These are phyloP conservation scores for Galerucella pusilla DNA, from an alignment of 2,888 invertebrate genomes.

Conservation along the genomic window DNA sequence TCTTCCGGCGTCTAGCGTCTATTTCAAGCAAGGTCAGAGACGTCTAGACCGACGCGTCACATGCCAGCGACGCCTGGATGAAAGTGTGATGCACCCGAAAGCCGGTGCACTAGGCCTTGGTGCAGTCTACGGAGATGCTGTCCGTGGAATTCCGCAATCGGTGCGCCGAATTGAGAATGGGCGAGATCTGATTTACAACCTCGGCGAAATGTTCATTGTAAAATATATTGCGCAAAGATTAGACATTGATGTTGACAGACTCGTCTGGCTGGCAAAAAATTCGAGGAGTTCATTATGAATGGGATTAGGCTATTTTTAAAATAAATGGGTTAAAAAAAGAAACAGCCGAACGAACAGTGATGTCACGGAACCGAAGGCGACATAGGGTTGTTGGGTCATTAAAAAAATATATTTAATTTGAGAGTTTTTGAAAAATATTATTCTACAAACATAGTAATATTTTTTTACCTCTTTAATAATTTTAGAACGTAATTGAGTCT, in stretches of 20 bases:
- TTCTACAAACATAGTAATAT: neutral
- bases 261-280: slow-evolving; percentile 30
- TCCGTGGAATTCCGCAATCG: slow-evolving; percentile 35
- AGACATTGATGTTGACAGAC: slow-evolving; percentile 28
- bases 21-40: slow-evolving; percentile 63
- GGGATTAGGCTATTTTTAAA: slow-evolving; percentile 17
- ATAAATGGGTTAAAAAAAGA: slow-evolving; percentile 13
- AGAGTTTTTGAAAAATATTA: too few relatives aligned
- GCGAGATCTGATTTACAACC: slow-evolving; percentile 33
- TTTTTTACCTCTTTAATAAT: too few relatives aligned
- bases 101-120: slow-evolving; percentile 41
- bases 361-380: neutral
- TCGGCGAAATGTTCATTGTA: slow-evolving; percentile 32
- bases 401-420: neutral
- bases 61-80: slow-evolving; percentile 43
- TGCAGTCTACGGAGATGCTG: slow-evolving; percentile 32
- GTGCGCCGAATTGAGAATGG: slow-evolving; percentile 35
- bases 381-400: neutral
- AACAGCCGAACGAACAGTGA: neutral
- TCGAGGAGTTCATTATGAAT: slow-evolving; percentile 6
- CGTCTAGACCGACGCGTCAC: slow-evolving; percentile 58
- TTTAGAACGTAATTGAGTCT: too few relatives aligned
- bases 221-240: slow-evolving; percentile 31
- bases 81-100: slow-evolving; percentile 45
- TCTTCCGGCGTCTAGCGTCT: slow-evolving; percentile 62